A percentile compares a stretch with the other conserved stretches of the same genome.
Evolutionary conservation across 2,113 vertebrate species (phyloP).

Genomic region (Desmodus rotundus): DNA sequence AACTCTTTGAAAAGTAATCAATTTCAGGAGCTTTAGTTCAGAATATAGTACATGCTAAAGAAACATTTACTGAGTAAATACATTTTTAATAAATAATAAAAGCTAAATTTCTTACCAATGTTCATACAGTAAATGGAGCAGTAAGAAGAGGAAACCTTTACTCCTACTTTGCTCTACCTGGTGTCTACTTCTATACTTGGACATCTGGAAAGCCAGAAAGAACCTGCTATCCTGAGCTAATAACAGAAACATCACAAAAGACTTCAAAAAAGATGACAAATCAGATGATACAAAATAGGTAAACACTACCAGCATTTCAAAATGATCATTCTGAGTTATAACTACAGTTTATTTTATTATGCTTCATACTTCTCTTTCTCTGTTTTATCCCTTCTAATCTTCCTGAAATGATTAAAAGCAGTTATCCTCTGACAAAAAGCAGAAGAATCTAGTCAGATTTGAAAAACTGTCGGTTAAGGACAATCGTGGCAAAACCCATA

Average conservation of each 20-base stretch:
- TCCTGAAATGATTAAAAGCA: not conserved
- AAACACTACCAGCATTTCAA: not conserved
- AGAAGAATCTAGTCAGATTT: not conserved
- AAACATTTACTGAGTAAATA: not conserved
- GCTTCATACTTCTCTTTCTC: not conserved
- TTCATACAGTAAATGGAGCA: not conserved
- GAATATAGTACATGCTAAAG: not conserved
- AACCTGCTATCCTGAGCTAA: not conserved
- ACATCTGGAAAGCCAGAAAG: not conserved
- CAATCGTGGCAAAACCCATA: not conserved
- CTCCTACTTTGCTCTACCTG: not conserved
- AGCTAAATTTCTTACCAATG: not conserved
- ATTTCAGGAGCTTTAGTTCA: not conserved
- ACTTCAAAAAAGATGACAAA: not conserved
- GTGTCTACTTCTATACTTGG: not conserved
- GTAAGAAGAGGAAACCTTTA: not conserved
- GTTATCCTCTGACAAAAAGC: not conserved
- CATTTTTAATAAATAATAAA: not conserved
- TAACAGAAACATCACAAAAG: not conserved
- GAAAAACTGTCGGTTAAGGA: not conserved
- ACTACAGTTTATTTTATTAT: not conserved
- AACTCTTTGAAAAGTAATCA: not conserved
- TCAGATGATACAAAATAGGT: not conserved
- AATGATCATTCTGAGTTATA: not conserved
- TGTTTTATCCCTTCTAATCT: not conserved